Conservation (phyloP, 2,888 invertebrate genomes). For the Notocelia uddmanniana region DNA sequence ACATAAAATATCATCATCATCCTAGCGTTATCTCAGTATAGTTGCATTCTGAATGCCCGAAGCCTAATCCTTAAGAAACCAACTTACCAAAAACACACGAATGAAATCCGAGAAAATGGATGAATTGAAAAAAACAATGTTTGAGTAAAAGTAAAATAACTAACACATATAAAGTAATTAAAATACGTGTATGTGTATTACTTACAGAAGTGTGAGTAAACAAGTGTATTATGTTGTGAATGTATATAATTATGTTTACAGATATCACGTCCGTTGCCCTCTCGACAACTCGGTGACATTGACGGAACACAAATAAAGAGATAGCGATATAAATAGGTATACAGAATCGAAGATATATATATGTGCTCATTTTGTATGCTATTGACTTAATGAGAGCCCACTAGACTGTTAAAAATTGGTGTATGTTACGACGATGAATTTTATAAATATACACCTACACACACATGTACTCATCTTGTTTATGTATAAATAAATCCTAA, state of each 20-base stretch:
- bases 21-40: too few species aligned
- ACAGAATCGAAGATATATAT: conserved; percentile 5
- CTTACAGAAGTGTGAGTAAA: conserved; percentile 53
- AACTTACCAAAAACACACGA: conserved; percentile 41
- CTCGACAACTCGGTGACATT: conserved; percentile 83
- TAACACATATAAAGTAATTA: background rate
- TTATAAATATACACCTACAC: too few species aligned
- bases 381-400: conserved; percentile 28
- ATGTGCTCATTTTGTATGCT: conserved; percentile 20
- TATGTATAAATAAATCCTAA: too few species aligned
- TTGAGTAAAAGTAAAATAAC: conserved; percentile 30
- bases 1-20: too few species aligned
- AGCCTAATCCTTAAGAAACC: too few species aligned
- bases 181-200: background rate
- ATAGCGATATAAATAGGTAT: conserved; percentile 76
- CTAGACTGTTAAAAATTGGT: background rate
- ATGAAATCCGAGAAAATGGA: conserved; percentile 57
- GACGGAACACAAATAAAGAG: conserved; percentile 80
- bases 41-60: too few species aligned
- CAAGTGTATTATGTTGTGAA: conserved; percentile 57
- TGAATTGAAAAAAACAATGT: conserved; percentile 52
- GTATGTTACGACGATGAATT: background rate
- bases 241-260: conserved; percentile 64
- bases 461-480: too few species aligned
- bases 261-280: conserved; percentile 83